These are phyloP conservation scores for Rhopalosiphum maidis DNA, from an alignment of 1,140 invertebrate genomes.

Conservation along the genomic window DNA sequence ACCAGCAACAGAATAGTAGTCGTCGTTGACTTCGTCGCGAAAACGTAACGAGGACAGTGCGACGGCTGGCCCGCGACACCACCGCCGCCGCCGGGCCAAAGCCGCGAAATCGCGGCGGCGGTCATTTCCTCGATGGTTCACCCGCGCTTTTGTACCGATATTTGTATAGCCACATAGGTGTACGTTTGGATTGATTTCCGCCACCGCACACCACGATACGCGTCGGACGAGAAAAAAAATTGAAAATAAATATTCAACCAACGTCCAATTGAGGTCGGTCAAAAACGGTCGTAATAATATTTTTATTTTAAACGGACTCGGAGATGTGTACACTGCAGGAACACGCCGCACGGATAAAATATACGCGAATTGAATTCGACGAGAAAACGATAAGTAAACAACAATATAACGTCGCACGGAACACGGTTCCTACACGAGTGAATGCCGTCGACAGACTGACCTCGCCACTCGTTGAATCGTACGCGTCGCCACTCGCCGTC, in stretches of 20 bases:
- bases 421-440: too few species aligned
- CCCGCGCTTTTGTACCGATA: constrained; percentile 50
- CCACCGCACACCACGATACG: not conserved
- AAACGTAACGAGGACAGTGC: not conserved
- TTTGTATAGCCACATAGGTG: constrained; percentile 54
- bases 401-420: not conserved
- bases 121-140: constrained; percentile 37
- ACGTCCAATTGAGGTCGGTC: not conserved
- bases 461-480: not conserved
- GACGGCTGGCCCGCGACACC: not conserved
- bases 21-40: not conserved
- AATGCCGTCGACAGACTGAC: constrained; percentile 36
- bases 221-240: not conserved
- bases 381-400: not conserved
- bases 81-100: not conserved
- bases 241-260: not conserved
- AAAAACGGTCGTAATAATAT: not conserved
- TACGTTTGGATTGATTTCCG: not conserved
- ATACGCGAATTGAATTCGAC: not conserved
- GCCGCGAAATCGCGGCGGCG: not conserved
- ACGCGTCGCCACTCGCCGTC: not conserved
- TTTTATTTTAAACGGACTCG: not conserved
- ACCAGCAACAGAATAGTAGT: not conserved
- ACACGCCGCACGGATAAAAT: not conserved
- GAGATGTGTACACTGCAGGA: not conserved